Conservation (phyloP, 2,888 invertebrate genomes). For the Eupithecia exiguata region DNA sequence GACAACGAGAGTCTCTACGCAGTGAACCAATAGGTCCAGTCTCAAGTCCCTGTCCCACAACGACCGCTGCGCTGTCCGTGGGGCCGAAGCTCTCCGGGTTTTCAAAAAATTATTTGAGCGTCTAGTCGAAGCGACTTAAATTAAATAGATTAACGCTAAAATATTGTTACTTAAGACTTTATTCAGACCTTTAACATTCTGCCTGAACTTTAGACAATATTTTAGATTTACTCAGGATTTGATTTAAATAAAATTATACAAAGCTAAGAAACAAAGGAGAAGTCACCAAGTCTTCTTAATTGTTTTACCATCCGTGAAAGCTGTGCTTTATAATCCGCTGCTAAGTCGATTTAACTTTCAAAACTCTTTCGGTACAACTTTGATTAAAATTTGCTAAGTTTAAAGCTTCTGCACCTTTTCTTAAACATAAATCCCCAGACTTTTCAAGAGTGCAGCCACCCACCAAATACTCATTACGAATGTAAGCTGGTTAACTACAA, state of each 20-base stretch:
- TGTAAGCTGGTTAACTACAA: too few relatives aligned
- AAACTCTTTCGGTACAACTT: slow-evolving; percentile 30
- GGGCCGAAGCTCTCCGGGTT: too few relatives aligned
- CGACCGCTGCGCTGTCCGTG: too few relatives aligned
- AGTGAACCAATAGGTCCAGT: too few relatives aligned
- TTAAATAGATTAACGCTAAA: background rate
- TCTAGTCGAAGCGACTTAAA: too few relatives aligned
- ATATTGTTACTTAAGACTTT: background rate
- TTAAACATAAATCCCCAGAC: slow-evolving; percentile 14
- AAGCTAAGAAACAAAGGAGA: slow-evolving; percentile 6
- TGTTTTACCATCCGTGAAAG: slow-evolving; percentile 7
- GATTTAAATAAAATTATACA: background rate
- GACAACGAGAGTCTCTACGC: too few relatives aligned
- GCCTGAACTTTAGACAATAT: background rate
- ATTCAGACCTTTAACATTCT: background rate
- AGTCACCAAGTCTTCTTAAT: slow-evolving; percentile 2
- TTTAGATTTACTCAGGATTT: background rate
- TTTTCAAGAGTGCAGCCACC: background rate
- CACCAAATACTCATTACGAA: background rate
- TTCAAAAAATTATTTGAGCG: too few relatives aligned
- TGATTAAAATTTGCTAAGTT: slow-evolving; percentile 43
- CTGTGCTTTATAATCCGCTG: slow-evolving; percentile 9
- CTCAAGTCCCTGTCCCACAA: too few relatives aligned
- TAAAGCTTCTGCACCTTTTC: slow-evolving; percentile 36
- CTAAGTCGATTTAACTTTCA: slow-evolving; percentile 26